These are phyloP conservation scores for Poeciliopsis occidentalis DNA, from an alignment of 2,113 vertebrate species.

Conservation along the genomic window DNA sequence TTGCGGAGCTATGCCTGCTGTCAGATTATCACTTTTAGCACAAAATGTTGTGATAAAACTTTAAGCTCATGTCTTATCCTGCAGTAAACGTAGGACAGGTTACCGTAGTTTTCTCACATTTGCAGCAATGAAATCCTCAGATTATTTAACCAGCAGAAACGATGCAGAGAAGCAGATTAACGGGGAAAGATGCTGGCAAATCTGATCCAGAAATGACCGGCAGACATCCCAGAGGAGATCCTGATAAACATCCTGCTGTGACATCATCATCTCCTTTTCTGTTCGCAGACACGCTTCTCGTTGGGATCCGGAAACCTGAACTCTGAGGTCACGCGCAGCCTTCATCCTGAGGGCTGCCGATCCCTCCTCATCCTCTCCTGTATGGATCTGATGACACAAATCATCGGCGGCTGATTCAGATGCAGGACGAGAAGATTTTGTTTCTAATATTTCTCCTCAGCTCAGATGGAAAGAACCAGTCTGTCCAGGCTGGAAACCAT, in stretches of 20 bases:
- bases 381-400: background rate
- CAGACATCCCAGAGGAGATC: background rate
- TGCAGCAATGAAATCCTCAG: background rate
- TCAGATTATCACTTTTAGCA: no score
- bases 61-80: background rate
- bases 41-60: no score
- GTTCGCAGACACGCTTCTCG: background rate
- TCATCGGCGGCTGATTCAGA: background rate
- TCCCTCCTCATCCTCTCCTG: background rate
- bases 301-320: background rate
- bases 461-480: background rate
- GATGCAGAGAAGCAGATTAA: background rate
- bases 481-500: background rate
- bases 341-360: background rate
- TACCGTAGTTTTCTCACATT: background rate
- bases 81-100: background rate
- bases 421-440: background rate
- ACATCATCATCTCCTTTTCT: constrained; percentile 3
- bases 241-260: background rate
- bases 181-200: background rate
- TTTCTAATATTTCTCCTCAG: background rate
- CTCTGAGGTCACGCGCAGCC: background rate
- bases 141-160: background rate
- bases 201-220: background rate
- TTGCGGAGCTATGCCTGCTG: no score